Base-by-base conservation (phyloP, 2,888 invertebrate species). In the Yponomeuta malinellus region DNA sequence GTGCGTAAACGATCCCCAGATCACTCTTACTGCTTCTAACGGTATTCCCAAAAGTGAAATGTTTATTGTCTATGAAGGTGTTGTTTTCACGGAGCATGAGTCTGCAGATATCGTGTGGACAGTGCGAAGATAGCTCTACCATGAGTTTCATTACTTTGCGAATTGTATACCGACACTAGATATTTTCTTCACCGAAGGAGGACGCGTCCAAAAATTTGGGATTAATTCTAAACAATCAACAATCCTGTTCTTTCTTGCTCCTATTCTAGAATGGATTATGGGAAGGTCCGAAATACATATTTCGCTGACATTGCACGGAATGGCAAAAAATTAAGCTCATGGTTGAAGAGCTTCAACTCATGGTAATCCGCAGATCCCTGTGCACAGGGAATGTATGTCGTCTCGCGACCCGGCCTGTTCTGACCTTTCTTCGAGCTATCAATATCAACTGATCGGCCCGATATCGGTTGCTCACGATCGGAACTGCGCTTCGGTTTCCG, bases 41-140 rank as follows among this genome's bases (percentile, higher is more conserved):
- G 78, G 78, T 81, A 79, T 83, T 81, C 79, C 76, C 77, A 83
- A 85, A 84, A 83, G 82, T 84, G 82, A 85, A 85, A 85, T 83
- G 83, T 73, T 82, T 81, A 83, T 84, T 80, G 75, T 74, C 74
- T 75, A 79, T 59, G 52, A 80, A 78, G 75, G 75, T 77, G 83
- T 84, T 83, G 85, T 87, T 88, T 88, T 87, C 86, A 81, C 85
- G 76, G 78, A 78, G 78, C 83, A 86, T 89, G 87, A 88, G 79
- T 85, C 79, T 79, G 77, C 85, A 77, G 72, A 78, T 74, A 63
- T 70, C 63, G 69, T 72, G 70, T 73, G 71, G 72, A 78, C 76
- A 78, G 83, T 79, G 73, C 63, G 15, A 68, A 29, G 68, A 29
- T 23, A 29, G 10, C 12, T 33, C 31, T 31, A 29, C 33, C 65